Evolutionary conservation across 2,113 vertebrate genomes (phyloP), one percentile per base, ranked within the genome.

Genomic region (Rhea pennata): DNA sequence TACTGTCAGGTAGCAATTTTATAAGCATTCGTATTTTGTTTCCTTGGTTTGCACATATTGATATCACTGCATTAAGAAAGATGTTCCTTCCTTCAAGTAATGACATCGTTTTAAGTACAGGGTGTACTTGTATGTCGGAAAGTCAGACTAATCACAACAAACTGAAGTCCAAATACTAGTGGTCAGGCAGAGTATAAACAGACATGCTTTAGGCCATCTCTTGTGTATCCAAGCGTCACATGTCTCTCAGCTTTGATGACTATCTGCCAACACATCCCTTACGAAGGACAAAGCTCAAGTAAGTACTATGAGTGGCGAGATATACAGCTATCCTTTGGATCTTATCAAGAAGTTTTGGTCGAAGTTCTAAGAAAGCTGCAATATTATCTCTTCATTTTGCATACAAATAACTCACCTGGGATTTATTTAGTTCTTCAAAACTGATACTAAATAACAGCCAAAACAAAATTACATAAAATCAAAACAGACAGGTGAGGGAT

Each of bases 1-100:
- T 78, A 87, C 8, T 92, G 69, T 73, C 64, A 95, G 83, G 87
- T 88, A 95, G 72, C 61, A 93, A 91, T 53, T 93, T 84, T 65
- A 13, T 76, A 92, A 84, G 36, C 56, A 87, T 93, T 95, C 93
- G 12, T 84, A 24, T 80, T 76, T 48, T 71, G 19, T 70, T 91
- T 96, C 92, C 77, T 97, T 56, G 80, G 40, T 92, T 94, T 95
- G 88, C 20, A 82, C 44, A 36, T 9, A 3, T 56, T 91, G 88
- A 79, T 79, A 88, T n/a, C 70, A 86, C 17, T 56, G 31, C 16
- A 88, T 3, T 33, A 59, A 88, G 65, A 59, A 59, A 89, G 69
- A 76, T 12, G 20, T 15, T 12, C 29, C 36, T 76, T 84, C 84
- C 78, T 84, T 66, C 81, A 72, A 83, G 12, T 61, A 62, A 85